These are phyloP conservation scores for Isaurus tuberculatus DNA, from an alignment of 92 coral and sea anemone species.

Conservation along the genomic window DNA sequence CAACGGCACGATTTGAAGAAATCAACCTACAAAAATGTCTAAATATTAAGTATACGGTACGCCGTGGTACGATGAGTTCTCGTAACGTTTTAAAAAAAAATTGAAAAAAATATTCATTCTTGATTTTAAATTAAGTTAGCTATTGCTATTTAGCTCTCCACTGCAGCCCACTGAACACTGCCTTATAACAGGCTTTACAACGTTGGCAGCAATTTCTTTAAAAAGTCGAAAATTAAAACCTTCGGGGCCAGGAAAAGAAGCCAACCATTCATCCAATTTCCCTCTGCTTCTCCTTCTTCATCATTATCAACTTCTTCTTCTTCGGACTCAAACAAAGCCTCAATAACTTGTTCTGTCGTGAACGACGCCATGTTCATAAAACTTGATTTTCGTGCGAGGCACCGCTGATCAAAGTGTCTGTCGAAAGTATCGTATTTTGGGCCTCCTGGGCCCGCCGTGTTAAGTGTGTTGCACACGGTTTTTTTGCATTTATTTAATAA, in stretches of 20 bases:
- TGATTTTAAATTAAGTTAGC: not conserved
- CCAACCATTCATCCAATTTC: not conserved
- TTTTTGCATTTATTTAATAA: constrained; percentile 36
- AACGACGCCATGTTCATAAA: constrained; percentile 4
- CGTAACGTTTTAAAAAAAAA: not conserved
- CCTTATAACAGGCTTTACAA: not conserved
- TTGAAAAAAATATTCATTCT: not conserved
- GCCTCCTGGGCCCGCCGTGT: constrained; percentile 1
- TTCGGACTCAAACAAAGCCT: not conserved
- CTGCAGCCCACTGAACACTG: constrained; percentile 1
- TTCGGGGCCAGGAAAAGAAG: not conserved
- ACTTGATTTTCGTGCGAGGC: not conserved
- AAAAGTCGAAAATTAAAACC: not conserved
- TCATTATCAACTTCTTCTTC: not conserved
- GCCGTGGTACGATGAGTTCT: not conserved
- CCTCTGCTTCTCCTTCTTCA: not conserved
- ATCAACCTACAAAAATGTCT: not conserved
- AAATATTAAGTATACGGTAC: not conserved
- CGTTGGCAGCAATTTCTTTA: not conserved
- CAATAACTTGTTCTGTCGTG: not conserved
- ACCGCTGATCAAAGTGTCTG: not conserved
- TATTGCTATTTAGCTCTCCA: constrained; percentile 9
- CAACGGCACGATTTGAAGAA: constrained; percentile 2
- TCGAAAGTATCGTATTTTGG: too few species aligned
- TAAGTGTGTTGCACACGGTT: constrained; percentile 38